phyloP scores from a whole-genome alignment of 2,888 invertebrate genomes.

The Scaptomyza polygonia region DNA sequence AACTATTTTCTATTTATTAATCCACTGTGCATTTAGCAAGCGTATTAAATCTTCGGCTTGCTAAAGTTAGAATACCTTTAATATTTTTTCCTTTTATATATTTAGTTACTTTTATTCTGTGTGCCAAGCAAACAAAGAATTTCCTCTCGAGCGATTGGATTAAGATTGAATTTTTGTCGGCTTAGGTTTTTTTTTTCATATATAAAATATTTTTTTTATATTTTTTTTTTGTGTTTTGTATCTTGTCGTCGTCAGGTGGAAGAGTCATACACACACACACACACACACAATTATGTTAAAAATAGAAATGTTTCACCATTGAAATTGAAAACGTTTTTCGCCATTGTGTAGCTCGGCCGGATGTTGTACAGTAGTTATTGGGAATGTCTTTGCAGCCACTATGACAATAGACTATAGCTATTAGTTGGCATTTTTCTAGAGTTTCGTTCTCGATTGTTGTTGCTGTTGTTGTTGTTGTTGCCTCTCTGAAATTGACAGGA shows the following conservation, averaged over 20 bases:
- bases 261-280: constrained; percentile 31
- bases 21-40: not conserved
- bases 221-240: too few species aligned
- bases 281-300: constrained; percentile 60
- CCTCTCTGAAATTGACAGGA: constrained; percentile 51
- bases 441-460: constrained; percentile 8
- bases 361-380: constrained; percentile 77
- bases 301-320: constrained; percentile 75
- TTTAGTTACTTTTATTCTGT: constrained; percentile 54
- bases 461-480: constrained; percentile 12
- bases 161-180: constrained; percentile 70
- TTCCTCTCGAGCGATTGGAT: constrained; percentile 61
- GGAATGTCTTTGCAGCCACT: constrained; percentile 62
- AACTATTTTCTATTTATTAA: not conserved
- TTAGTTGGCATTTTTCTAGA: constrained; percentile 63
- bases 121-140: constrained; percentile 10
- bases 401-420: constrained; percentile 66
- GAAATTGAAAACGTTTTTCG: constrained; percentile 76
- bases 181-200: constrained; percentile 13
- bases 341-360: constrained; percentile 67
- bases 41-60: constrained; percentile 6
- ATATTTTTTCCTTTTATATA: constrained; percentile 21
- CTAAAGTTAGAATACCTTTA: not conserved
- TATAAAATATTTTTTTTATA: constrained; percentile 19
- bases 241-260: constrained; percentile 66